Conservation (phyloP, 2,888 invertebrate species). For the Rhagonycha fulva region DNA sequence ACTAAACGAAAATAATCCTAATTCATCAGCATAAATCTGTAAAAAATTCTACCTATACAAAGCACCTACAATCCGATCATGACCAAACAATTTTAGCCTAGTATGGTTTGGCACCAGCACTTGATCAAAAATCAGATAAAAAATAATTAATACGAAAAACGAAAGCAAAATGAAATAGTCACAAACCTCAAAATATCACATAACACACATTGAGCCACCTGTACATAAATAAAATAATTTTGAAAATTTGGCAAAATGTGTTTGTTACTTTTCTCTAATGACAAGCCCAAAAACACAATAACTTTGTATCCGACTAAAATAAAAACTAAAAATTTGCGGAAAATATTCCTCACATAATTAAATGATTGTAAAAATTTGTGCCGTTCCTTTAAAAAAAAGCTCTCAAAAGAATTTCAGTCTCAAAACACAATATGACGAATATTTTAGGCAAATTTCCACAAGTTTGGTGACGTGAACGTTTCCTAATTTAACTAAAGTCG, state of each 20-base stretch:
- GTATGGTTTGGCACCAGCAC: conserved; percentile 26
- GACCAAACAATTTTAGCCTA: conserved; percentile 15
- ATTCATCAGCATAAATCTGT: conserved; percentile 1
- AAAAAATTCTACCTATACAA: conserved; percentile 28
- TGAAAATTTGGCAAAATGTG: conserved; percentile 48
- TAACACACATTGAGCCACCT: conserved; percentile 56
- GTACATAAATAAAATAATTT: conserved; percentile 36
- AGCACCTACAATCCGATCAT: conserved; percentile 22
- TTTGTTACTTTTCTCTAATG: conserved; percentile 37
- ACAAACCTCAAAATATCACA: conserved; percentile 58
- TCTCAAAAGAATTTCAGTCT: conserved; percentile 42
- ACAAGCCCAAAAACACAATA: conserved; percentile 35
- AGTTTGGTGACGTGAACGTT: conserved; percentile 22
- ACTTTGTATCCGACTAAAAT: conserved; percentile 32
- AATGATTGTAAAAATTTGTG: conserved; percentile 31
- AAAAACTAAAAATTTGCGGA: conserved; percentile 33
- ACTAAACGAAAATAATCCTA: conserved; percentile 20
- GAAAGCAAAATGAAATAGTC: conserved; percentile 37
- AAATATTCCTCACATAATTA: conserved; percentile 36
- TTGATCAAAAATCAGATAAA: conserved; percentile 21
- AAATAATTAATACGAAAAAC: conserved; percentile 3
- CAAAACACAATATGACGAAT: conserved; percentile 36
- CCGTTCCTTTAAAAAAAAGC: conserved; percentile 22
- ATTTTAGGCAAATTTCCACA: conserved; percentile 39
- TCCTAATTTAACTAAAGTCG: neutral